phyloP scores from a whole-genome alignment of 2,113 vertebrate genomes.

The Phylloscopus whistleri region DNA sequence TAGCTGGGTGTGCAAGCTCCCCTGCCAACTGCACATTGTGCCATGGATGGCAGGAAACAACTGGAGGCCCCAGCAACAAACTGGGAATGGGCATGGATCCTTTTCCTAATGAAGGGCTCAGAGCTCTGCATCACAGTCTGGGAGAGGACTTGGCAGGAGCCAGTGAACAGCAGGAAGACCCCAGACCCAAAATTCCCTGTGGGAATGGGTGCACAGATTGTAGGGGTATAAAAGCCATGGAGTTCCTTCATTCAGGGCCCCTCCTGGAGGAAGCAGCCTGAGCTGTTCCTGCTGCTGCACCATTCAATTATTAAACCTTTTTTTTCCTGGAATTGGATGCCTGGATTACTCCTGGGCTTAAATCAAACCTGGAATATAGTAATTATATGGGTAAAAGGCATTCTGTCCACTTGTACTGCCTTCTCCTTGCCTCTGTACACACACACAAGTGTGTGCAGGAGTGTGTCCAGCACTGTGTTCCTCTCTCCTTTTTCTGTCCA shows the following conservation, averaged over 20 bases:
- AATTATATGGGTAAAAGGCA: background rate
- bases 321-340: background rate
- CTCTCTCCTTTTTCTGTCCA: background rate
- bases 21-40: background rate
- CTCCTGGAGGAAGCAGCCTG: background rate
- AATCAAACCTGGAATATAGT: background rate
- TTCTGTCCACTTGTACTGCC: background rate
- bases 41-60: background rate
- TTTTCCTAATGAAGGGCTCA: background rate
- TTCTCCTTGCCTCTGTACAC: background rate
- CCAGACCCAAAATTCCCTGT: background rate
- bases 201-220: background rate
- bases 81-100: accelerated
- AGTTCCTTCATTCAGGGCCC: accelerated
- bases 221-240: background rate
- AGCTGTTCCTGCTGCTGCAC: background rate
- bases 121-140: background rate
- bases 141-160: background rate
- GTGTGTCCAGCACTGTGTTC: background rate
- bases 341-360: background rate
- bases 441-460: background rate
- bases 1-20: background rate
- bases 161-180: background rate
- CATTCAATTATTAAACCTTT: background rate
- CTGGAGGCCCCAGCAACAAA: background rate